Percentiles rank a stretch among this genome's conserved stretches.
phyloP scores from a whole-genome alignment of 2,113 vertebrate genomes.

The Saiga tatarica region DNA sequence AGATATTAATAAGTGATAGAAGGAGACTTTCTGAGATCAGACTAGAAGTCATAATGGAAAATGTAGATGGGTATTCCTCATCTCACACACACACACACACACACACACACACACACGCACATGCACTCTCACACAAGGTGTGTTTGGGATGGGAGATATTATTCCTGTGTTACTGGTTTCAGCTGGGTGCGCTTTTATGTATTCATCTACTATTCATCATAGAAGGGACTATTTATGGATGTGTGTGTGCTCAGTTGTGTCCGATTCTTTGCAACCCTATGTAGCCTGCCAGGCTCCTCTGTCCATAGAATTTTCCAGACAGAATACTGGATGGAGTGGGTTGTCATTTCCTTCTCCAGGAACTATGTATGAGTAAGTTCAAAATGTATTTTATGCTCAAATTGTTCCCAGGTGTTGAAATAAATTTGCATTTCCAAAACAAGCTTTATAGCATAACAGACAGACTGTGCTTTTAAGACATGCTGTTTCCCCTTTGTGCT shows the following conservation, averaged over 20 bases:
- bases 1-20: not conserved
- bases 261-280: not conserved
- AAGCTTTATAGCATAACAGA: not conserved
- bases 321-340: not conserved
- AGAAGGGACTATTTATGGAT: not conserved
- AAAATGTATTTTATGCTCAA: not conserved
- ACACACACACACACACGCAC: not conserved
- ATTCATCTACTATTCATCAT: not conserved
- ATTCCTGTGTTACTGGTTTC: not conserved
- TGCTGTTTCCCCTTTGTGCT: not conserved
- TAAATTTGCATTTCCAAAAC: conserved; percentile 37
- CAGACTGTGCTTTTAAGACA: not conserved
- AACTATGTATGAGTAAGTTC: not conserved
- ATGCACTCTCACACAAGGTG: not conserved
- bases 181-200: not conserved
- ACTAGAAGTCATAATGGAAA: not conserved
- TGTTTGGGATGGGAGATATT: not conserved
- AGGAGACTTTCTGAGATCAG: not conserved
- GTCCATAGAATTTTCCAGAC: not conserved
- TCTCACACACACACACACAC: not conserved
- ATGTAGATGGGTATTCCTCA: not conserved
- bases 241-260: not conserved
- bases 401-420: not conserved
- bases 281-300: not conserved
- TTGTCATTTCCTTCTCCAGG: not conserved